phyloP scores from a whole-genome alignment of 2,113 vertebrate species.

The Lophius piscatorius region DNA sequence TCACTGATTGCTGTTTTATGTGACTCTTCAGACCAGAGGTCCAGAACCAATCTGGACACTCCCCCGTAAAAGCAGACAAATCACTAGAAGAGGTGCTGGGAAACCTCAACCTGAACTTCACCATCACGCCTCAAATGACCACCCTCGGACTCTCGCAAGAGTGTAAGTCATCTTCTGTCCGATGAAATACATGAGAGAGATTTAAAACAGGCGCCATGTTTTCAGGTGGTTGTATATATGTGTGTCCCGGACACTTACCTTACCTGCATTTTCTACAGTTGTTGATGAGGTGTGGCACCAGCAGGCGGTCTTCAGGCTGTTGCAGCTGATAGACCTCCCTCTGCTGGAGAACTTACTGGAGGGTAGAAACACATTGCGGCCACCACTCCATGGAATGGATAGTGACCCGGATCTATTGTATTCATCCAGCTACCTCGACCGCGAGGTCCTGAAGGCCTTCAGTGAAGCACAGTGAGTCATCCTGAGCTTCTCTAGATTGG shows the following conservation, averaged over 20 bases:
- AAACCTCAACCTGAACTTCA: slow-evolving; percentile 88
- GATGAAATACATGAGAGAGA: neutral
- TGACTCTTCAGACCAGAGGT: slow-evolving; percentile 78
- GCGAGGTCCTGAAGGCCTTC: slow-evolving; percentile 96
- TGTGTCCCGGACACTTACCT: neutral
- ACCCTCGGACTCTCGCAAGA: slow-evolving; percentile 84
- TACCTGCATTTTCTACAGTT: slow-evolving; percentile 73
- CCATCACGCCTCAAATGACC: slow-evolving; percentile 81
- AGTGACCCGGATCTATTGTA: slow-evolving; percentile 81
- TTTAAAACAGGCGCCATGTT: rapidly evolving
- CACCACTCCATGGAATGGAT: slow-evolving; percentile 73
- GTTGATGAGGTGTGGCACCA: slow-evolving; percentile 94
- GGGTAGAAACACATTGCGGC: slow-evolving; percentile 65
- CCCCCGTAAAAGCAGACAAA: slow-evolving; percentile 81
- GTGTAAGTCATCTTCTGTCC: slow-evolving; percentile 76
- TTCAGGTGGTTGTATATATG: neutral
- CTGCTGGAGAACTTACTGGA: slow-evolving; percentile 89
- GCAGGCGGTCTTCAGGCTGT: slow-evolving; percentile 89
- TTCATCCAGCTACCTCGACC: slow-evolving; percentile 89
- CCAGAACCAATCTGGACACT: slow-evolving; percentile 72
- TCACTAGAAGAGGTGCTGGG: slow-evolving; percentile 88
- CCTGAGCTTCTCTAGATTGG: too few relatives aligned
- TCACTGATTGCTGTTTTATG: slow-evolving; percentile 53
- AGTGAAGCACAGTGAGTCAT: slow-evolving; percentile 91
- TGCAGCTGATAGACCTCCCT: slow-evolving; percentile 94